These are phyloP conservation scores for Pangasius mekongensis DNA, from an alignment of 2,797 vertebrate genomes.

Conservation along the genomic window DNA sequence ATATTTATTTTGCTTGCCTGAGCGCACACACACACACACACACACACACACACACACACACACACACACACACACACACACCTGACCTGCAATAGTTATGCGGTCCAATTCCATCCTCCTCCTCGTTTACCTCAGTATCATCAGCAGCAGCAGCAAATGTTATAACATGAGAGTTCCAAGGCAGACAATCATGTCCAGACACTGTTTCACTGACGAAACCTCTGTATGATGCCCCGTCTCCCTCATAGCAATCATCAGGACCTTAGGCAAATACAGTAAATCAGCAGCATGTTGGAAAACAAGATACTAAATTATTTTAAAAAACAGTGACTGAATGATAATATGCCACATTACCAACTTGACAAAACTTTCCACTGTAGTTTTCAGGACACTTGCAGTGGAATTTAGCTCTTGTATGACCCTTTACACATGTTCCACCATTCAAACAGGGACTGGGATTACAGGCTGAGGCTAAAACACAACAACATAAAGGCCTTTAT, in stretches of 20 bases:
- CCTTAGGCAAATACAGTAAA: slow-evolving; percentile 44
- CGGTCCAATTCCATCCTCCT: slow-evolving; percentile 59
- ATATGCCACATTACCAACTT: slow-evolving; percentile 59
- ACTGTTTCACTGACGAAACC: slow-evolving; percentile 64
- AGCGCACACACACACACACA: neutral
- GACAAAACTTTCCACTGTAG: slow-evolving; percentile 67
- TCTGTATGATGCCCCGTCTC: slow-evolving; percentile 63
- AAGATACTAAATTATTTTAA: neutral
- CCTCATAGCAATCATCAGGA: slow-evolving; percentile 66
- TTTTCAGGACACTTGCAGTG: slow-evolving; percentile 61
- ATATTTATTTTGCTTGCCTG: neutral
- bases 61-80: neutral
- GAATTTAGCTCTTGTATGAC: slow-evolving; percentile 51
- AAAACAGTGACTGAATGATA: neutral
- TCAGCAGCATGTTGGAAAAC: neutral
- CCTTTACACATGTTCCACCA: slow-evolving; percentile 64
- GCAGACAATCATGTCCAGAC: slow-evolving; percentile 63
- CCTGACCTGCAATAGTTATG: slow-evolving; percentile 72
- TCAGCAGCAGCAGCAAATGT: slow-evolving; percentile 18
- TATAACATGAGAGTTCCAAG: slow-evolving; percentile 70
- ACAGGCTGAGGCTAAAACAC: slow-evolving; percentile 62
- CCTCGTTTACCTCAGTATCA: neutral
- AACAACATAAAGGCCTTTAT: neutral
- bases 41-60: neutral
- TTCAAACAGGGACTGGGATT: slow-evolving; percentile 69